These are phyloP conservation scores for Acomys russatus DNA, from an alignment of 2,797 vertebrate species.

Conservation along the genomic window DNA sequence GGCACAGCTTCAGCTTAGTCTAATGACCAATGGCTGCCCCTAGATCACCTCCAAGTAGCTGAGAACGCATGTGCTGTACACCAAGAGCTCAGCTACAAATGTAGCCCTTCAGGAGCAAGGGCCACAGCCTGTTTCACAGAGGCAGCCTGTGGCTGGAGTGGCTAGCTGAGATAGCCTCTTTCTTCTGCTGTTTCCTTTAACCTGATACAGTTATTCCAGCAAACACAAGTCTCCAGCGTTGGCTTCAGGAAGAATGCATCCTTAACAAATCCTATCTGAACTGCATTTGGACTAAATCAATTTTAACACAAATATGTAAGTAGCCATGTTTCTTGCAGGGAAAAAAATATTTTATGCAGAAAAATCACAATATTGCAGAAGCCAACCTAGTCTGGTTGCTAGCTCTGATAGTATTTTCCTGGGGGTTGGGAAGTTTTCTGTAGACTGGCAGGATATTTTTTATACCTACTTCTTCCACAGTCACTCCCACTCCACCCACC, in stretches of 20 bases:
- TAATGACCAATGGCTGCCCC: neutral
- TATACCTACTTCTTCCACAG: conserved; percentile 25
- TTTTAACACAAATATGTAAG: neutral
- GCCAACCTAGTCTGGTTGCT: neutral
- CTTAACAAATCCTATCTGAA: conserved; percentile 17
- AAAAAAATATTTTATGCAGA: neutral
- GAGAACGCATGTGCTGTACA: neutral
- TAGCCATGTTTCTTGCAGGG: neutral
- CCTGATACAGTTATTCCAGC: neutral
- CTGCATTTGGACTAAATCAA: neutral
- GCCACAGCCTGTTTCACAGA: neutral
- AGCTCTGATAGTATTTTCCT: neutral
- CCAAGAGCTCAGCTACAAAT: neutral
- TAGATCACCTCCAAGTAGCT: neutral
- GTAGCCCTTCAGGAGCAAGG: neutral
- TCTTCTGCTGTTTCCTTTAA: conserved; percentile 15
- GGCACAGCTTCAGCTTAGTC: neutral
- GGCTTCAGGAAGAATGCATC: neutral
- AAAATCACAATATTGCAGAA: conserved; percentile 12
- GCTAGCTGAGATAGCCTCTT: neutral
- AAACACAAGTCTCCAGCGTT: neutral
- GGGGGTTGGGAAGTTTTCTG: conserved; percentile 54
- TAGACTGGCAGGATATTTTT: neutral
- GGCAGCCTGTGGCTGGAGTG: neutral
- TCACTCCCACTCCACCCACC: neutral